These are phyloP conservation scores for Piprites chloris DNA, from an alignment of 2,113 vertebrate genomes.

Conservation along the genomic window DNA sequence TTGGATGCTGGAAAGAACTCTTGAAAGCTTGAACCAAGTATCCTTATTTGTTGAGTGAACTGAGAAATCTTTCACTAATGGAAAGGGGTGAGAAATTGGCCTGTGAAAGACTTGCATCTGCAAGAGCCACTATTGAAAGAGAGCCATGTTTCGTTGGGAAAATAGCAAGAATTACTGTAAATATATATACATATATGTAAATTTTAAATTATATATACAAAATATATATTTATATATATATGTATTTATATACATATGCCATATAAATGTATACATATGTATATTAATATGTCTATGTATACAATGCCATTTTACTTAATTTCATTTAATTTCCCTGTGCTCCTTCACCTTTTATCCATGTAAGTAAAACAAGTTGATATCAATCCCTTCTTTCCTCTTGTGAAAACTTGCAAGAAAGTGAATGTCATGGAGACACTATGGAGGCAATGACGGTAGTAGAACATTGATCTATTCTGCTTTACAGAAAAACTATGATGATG, in stretches of 20 bases:
- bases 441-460: not conserved
- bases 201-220: no score
- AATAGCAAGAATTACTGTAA: not conserved
- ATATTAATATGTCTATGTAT: no score
- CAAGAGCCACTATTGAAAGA: not conserved
- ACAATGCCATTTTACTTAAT: not conserved
- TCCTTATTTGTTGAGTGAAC: not conserved
- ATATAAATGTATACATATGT: not conserved
- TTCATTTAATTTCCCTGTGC: not conserved
- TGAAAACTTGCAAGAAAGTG: not conserved
- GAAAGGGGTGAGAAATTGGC: not conserved
- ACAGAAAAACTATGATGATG: not conserved
- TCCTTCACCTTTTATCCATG: not conserved
- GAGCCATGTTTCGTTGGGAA: not conserved
- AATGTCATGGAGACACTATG: not conserved
- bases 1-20: not conserved
- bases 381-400: not conserved
- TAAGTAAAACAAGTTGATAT: not conserved
- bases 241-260: accelerated
- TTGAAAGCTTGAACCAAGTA: not conserved
- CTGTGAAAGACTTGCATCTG: not conserved
- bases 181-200: not conserved
- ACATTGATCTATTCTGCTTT: not conserved
- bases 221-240: not conserved
- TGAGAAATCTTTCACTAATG: not conserved